Percentiles rank a stretch among this genome's conserved stretches.
Evolutionary conservation across 2,113 vertebrate species (phyloP).

Genomic region (Campylomormyrus numenius): DNA sequence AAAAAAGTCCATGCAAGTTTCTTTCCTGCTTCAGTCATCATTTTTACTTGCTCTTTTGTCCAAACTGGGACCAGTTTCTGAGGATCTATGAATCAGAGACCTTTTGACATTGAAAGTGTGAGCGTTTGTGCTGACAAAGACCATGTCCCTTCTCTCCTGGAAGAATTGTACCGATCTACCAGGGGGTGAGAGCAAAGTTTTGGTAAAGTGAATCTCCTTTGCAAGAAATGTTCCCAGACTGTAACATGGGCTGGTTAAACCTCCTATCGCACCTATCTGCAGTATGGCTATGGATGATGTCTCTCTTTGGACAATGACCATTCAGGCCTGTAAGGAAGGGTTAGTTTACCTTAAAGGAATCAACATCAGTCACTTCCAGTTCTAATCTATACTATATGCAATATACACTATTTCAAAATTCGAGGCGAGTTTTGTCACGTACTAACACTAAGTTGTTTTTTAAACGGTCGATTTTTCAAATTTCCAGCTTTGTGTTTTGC

Average conservation of each 20-base stretch:
- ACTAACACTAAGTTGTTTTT: not conserved
- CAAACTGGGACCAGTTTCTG: not conserved
- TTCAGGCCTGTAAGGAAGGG: not conserved
- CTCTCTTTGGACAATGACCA: not conserved
- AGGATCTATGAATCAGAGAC: not conserved
- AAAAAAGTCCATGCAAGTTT: not conserved
- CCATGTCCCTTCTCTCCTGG: not conserved
- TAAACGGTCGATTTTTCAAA: not conserved
- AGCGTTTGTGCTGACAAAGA: not conserved
- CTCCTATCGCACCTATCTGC: not conserved
- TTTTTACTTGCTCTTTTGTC: not conserved
- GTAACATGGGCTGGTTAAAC: not conserved
- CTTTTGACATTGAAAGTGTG: not conserved
- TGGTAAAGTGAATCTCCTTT: not conserved
- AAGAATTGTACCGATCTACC: not conserved
- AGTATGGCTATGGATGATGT: not conserved
- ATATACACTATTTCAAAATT: not conserved
- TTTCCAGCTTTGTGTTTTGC: not conserved
- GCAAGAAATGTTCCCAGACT: not conserved
- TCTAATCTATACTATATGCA: not conserved
- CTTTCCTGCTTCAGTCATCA: not conserved
- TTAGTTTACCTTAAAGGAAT: not conserved
- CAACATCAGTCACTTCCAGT: not conserved
- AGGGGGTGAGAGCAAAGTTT: not conserved
- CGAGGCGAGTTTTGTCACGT: not conserved